Conservation (phyloP, 2,113 vertebrate species). For the Xenus cinereus region DNA sequence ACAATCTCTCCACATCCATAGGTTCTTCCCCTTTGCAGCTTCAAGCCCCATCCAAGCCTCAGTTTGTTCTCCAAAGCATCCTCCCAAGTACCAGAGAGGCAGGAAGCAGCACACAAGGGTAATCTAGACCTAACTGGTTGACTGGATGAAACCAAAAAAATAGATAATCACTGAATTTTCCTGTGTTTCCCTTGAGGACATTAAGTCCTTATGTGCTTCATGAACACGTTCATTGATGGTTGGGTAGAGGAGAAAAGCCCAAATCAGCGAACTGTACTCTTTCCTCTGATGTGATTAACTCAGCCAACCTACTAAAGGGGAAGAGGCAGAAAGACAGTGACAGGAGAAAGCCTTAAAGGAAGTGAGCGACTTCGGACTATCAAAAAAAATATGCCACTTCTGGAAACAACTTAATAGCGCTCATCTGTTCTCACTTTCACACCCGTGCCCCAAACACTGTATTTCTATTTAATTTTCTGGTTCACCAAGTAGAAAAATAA, state of each 20-base stretch:
- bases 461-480: conserved; percentile 25
- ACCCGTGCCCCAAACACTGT: background rate
- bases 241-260: background rate
- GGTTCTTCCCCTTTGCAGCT: background rate
- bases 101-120: background rate
- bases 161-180: background rate
- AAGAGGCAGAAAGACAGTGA: background rate
- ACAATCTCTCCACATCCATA: background rate
- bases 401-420: background rate
- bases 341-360: background rate
- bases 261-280: background rate
- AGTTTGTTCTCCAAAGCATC: background rate
- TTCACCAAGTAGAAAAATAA: conserved; percentile 21
- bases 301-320: background rate
- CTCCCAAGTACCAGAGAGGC: background rate
- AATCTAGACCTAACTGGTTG: background rate
- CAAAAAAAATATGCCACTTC: background rate
- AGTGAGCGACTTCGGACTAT: background rate
- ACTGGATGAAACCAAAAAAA: background rate
- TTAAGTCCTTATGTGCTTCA: background rate
- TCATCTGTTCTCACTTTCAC: background rate
- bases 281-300: background rate
- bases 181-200: background rate
- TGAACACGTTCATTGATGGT: background rate
- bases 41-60: background rate